phyloP scores from a whole-genome alignment of 2,888 invertebrate species.

The Acleris holmiana region DNA sequence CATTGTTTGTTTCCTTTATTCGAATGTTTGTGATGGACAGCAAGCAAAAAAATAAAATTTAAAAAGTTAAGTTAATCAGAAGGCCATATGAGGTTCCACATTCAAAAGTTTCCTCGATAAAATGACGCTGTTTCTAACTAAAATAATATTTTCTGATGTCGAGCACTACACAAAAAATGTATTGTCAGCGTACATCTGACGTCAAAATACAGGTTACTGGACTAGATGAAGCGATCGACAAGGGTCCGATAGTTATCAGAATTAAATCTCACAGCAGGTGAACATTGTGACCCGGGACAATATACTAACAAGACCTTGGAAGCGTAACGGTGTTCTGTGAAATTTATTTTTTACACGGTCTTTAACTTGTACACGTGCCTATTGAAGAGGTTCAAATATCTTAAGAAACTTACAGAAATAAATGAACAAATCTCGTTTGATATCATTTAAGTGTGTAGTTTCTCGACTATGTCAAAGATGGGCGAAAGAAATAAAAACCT shows the following conservation, averaged over 20 bases:
- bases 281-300: conserved; percentile 58
- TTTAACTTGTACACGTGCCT: conserved; percentile 14
- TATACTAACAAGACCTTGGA: conserved; percentile 42
- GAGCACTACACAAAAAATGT: conserved; percentile 58
- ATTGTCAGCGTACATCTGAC: conserved; percentile 58
- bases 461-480: conserved; percentile 8
- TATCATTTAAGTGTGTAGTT: conserved; percentile 23
- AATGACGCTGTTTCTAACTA: conserved; percentile 32
- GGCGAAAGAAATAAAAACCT: conserved; percentile 7
- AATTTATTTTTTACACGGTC: conserved; percentile 28
- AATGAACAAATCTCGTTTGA: conserved; percentile 18
- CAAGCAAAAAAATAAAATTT: no score
- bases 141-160: conserved; percentile 48
- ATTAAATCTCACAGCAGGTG: conserved; percentile 74
- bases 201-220: conserved; percentile 70
- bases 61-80: no score
- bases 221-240: conserved; percentile 61
- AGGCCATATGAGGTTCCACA: no score
- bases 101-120: no score
- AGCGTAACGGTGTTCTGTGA: conserved; percentile 39
- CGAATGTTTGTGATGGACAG: no score
- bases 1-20: no score
- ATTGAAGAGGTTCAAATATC: conserved; percentile 3
- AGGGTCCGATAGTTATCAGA: conserved; percentile 70
- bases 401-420: conserved; percentile 7